Conservation (phyloP, 2,888 invertebrate species). For the Xanthostigma xanthostigma region DNA sequence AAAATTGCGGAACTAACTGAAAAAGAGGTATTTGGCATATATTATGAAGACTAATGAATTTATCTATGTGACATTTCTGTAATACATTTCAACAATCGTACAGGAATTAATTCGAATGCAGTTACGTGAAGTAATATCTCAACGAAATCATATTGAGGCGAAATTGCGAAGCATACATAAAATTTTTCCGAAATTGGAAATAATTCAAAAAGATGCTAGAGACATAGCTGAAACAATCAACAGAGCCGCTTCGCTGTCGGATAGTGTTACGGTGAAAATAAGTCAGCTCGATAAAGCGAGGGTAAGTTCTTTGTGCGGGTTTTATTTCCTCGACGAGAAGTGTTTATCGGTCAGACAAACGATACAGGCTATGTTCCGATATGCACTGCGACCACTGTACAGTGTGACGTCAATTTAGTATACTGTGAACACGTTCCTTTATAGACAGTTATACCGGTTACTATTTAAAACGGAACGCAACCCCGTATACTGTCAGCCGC, state of each 20-base stretch:
- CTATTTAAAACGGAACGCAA: too few relatives aligned
- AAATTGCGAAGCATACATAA: constrained; percentile 69
- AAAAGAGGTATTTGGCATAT: constrained; percentile 1
- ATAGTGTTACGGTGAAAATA: constrained; percentile 92
- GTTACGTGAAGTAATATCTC: constrained; percentile 52
- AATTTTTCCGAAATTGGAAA: constrained; percentile 63
- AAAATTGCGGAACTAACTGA: constrained; percentile 1
- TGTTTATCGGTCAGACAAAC: too few relatives aligned
- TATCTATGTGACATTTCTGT: neutral
- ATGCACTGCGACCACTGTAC: too few relatives aligned
- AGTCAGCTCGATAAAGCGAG: constrained; percentile 83
- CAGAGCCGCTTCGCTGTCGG: constrained; percentile 75
- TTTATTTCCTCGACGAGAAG: neutral
- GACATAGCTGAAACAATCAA: constrained; percentile 73
- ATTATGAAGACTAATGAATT: neutral
- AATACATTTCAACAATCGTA: constrained; percentile 11
- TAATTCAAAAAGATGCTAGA: constrained; percentile 62
- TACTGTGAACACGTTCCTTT: too few relatives aligned
- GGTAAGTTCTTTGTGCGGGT: constrained; percentile 34
- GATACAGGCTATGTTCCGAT: too few relatives aligned
- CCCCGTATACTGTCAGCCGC: too few relatives aligned
- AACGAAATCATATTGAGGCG: constrained; percentile 61
- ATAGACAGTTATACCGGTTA: too few relatives aligned
- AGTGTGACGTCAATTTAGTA: too few relatives aligned
- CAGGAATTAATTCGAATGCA: constrained; percentile 57